These are phyloP conservation scores for Zaprionus ornatus DNA, from an alignment of 1,140 invertebrate genomes.

Conservation along the genomic window DNA sequence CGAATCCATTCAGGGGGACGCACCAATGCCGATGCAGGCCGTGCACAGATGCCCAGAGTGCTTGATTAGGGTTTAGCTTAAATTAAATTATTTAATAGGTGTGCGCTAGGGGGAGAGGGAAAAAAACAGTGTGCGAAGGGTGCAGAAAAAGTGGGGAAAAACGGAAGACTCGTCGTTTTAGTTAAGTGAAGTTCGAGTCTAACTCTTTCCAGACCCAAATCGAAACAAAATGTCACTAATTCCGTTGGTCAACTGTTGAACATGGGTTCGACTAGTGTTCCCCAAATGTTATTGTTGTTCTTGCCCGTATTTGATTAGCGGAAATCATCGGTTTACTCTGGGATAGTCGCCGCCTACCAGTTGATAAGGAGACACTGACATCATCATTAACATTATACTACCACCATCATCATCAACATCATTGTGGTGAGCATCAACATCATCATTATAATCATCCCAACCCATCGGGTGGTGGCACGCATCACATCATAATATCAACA, in stretches of 20 bases:
- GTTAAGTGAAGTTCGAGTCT: too few species aligned
- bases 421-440: not conserved
- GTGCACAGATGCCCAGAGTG: not conserved
- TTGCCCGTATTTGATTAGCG: constrained; percentile 13
- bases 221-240: too few species aligned
- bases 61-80: constrained; percentile 19
- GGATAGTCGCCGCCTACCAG: not conserved
- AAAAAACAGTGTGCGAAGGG: not conserved
- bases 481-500: constrained; percentile 12
- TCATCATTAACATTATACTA: constrained; percentile 38
- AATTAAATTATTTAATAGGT: constrained; percentile 20
- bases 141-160: not conserved
- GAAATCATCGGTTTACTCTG: constrained; percentile 36
- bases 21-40: constrained; percentile 24
- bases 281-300: not conserved
- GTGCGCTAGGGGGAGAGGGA: not conserved
- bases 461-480: not conserved
- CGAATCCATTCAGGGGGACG: constrained; percentile 11
- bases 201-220: too few species aligned
- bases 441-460: not conserved
- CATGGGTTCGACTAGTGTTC: not conserved
- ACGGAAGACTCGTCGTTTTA: not conserved
- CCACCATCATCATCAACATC: constrained; percentile 24
- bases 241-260: not conserved
- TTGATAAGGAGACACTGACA: constrained; percentile 43